Conservation (phyloP, 2,888 invertebrate species). For the Drosophila recens region DNA sequence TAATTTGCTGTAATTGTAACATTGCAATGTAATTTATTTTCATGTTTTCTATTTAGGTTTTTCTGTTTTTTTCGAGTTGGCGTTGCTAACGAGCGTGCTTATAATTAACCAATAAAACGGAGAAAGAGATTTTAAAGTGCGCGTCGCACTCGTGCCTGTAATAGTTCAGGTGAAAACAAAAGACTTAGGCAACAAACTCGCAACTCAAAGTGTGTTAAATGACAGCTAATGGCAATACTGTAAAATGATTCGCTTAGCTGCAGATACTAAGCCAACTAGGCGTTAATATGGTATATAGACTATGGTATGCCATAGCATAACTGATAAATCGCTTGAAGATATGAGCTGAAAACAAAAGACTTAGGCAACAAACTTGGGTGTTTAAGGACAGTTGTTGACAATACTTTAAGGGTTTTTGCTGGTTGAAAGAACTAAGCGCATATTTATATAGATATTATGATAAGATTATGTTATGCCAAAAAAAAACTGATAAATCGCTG, state of each 20-base stretch:
- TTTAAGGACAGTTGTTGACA: neutral
- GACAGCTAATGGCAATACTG: conserved; percentile 24
- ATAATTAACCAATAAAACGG: conserved; percentile 68
- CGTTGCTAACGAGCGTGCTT: conserved; percentile 64
- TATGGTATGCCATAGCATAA: neutral
- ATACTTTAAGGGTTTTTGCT: neutral
- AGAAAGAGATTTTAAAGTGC: conserved; percentile 11
- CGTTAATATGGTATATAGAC: conserved; percentile 7
- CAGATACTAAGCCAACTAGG: conserved; percentile 1
- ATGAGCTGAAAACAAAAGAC: conserved; percentile 65
- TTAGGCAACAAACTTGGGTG: conserved; percentile 22
- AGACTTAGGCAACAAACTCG: conserved; percentile 60
- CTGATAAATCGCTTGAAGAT: conserved; percentile 9
- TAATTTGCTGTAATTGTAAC: conserved; percentile 68
- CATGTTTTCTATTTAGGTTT: conserved; percentile 31
- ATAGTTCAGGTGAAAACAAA: conserved; percentile 68
- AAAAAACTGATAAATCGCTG: neutral
- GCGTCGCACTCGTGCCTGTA: conserved; percentile 24
- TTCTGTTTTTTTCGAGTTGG: conserved; percentile 13
- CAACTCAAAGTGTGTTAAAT: conserved; percentile 11
- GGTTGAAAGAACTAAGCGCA: neutral
- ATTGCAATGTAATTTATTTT: conserved; percentile 69
- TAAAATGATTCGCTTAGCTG: conserved; percentile 21
- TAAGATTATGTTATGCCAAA: neutral
- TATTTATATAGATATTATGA: neutral